Percentiles rank a stretch among this genome's conserved stretches.
Conservation (phyloP, 2,113 vertebrate genomes). For the Electrona antarctica region DNA sequence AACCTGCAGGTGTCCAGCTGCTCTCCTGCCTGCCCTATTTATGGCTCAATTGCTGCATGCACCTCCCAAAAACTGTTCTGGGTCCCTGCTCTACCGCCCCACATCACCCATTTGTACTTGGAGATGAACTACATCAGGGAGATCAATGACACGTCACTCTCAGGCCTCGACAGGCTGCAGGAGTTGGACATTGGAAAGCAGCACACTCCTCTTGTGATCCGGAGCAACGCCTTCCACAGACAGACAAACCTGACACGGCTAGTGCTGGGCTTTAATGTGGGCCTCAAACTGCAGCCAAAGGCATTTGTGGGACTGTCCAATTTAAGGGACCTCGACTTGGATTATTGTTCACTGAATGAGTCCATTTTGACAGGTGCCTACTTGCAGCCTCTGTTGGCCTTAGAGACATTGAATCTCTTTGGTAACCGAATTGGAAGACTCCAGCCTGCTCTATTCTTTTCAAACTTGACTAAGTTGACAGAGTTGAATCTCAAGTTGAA, state of each 20-base stretch:
- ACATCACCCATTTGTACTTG: slow-evolving; percentile 76
- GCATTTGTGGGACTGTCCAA: slow-evolving; percentile 81
- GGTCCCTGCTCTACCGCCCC: slow-evolving; percentile 77
- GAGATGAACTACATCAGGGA: slow-evolving; percentile 76
- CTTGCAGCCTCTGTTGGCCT: slow-evolving; percentile 81
- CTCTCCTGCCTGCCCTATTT: slow-evolving; percentile 64
- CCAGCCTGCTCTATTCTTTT: slow-evolving; percentile 82
- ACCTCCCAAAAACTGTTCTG: slow-evolving; percentile 53
- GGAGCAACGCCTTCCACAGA: slow-evolving; percentile 80
- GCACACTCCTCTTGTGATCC: slow-evolving; percentile 64
- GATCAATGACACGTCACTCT: slow-evolving; percentile 79
- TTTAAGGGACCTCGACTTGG: slow-evolving; percentile 76
- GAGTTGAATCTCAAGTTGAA: slow-evolving; percentile 79
- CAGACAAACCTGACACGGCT: slow-evolving; percentile 77
- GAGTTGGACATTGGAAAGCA: slow-evolving; percentile 77
- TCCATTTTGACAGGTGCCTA: slow-evolving; percentile 79
- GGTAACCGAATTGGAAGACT: slow-evolving; percentile 79
- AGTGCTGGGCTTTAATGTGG: slow-evolving; percentile 68
- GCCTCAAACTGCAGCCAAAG: slow-evolving; percentile 73
- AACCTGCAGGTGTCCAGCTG: slow-evolving; percentile 47
- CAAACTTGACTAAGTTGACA: slow-evolving; percentile 77
- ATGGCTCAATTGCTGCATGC: slow-evolving; percentile 62
- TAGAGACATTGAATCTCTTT: slow-evolving; percentile 80
- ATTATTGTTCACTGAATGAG: slow-evolving; percentile 71
- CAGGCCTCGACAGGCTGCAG: slow-evolving; percentile 70